These are phyloP conservation scores for Protosalanx chinensis DNA, from an alignment of 2,797 vertebrate species.

Conservation along the genomic window DNA sequence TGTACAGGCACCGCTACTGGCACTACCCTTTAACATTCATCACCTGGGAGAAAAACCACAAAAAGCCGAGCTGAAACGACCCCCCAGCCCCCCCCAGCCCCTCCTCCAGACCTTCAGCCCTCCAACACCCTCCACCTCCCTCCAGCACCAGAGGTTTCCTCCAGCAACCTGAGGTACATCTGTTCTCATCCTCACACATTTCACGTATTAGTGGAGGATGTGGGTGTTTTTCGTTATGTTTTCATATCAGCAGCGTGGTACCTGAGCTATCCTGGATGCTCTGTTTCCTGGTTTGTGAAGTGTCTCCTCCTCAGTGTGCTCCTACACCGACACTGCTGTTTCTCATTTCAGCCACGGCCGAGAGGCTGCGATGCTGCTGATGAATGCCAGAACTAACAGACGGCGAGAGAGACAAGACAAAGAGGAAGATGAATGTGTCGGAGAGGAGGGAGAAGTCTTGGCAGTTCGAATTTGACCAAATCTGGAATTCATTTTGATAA, in stretches of 20 bases:
- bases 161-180: background rate
- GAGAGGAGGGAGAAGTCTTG: conserved; percentile 55
- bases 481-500: conserved; percentile 60
- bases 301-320: conserved; percentile 63
- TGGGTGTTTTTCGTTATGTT: too few relatives aligned
- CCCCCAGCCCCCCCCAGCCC: conserved; percentile 25
- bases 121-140: conserved; percentile 35
- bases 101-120: conserved; percentile 45
- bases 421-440: conserved; percentile 72
- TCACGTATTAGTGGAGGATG: too few relatives aligned
- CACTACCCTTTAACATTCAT: conserved; percentile 75
- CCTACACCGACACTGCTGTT: conserved; percentile 69
- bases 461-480: conserved; percentile 53
- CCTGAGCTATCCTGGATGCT: too few relatives aligned
- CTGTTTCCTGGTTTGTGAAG: conserved; percentile 19
- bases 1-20: conserved; percentile 73
- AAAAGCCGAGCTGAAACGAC: conserved; percentile 46
- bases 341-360: conserved; percentile 71
- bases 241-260: too few relatives aligned
- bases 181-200: background rate
- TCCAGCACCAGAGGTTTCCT: background rate
- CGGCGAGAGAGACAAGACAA: conserved; percentile 70
- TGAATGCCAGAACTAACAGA: conserved; percentile 76
- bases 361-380: conserved; percentile 68
- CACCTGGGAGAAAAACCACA: conserved; percentile 67